Base-by-base conservation (phyloP, 2,113 vertebrate genomes). In the Ia io region DNA sequence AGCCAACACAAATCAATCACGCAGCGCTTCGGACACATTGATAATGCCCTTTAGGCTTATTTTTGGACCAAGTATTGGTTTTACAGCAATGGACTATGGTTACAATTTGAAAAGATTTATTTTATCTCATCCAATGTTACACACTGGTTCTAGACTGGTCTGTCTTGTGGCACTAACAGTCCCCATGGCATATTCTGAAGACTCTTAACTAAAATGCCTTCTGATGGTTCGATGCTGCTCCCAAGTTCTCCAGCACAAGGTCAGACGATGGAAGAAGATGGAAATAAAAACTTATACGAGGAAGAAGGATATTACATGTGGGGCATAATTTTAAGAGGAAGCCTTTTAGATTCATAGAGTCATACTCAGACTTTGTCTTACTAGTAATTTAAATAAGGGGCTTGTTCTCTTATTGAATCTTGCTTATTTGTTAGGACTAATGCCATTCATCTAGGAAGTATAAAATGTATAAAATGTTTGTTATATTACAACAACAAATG, bases 41-140 rank as follows among this genome's bases (percentile, higher is more conserved):
- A 87, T 88, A 97, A 96, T 2, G 44, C 63, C 82, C 51, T 90
- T 95, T 88, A 94, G 76, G 84, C 53, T 96, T 95, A 96, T 96
- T 97, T 97, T 90, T 59, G 95, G 96, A 65, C 86, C 92, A 96
- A 83, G 86, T 80, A 71, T 61, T 95, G 44, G 83, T 96, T 95
- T 92, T 95, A 93, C 85, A 74, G 82, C 88, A 95, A 92, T 84
- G 95, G 65, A 90, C 67, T 28, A 40, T 6, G 51, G 51, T 71
- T 32, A 32, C 47, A 47, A 84, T 61, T 40, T 96, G 76, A 42
- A 94, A 71, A 91, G n/a, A 89, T 82, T 78, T 13, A 71, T 71
- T 59, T 87, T 0, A 40, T 94, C 94, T 97, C 65, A 87, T 16
- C 28, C 65, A 47, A 37, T 35, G 56, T 73, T 77, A 91, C 12